phyloP scores from a whole-genome alignment of 1,140 invertebrate genomes.

The Mesaphorura yosii region DNA sequence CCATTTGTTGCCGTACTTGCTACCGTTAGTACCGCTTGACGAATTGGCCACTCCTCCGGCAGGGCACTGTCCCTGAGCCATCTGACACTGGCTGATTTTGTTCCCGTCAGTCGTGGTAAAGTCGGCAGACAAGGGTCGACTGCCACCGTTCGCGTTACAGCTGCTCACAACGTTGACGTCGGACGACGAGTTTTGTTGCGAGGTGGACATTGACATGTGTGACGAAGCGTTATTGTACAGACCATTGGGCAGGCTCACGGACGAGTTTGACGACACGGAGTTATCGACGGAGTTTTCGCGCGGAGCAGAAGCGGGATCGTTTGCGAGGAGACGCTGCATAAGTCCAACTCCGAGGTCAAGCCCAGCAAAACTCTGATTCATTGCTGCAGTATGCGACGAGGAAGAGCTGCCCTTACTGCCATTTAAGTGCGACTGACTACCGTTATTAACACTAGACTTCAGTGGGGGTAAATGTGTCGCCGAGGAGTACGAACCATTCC shows the following conservation, averaged over 20 bases:
- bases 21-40: slow-evolving; percentile 7
- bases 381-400: no score
- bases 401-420: no score
- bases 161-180: no score
- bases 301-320: no score
- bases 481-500: no score
- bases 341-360: slow-evolving; percentile 26
- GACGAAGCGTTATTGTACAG: slow-evolving; percentile 19
- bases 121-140: slow-evolving; percentile 26
- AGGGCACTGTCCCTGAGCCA: no score
- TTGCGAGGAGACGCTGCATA: slow-evolving; percentile 25
- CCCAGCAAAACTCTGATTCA: no score
- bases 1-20: slow-evolving; percentile 9
- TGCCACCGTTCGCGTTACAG: slow-evolving; percentile 16
- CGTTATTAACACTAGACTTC: slow-evolving; percentile 13
- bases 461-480: slow-evolving; percentile 26
- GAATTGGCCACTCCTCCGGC: neutral
- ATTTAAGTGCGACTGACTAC: no score
- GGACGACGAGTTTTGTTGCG: slow-evolving; percentile 7
- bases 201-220: slow-evolving; percentile 32
- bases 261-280: neutral
- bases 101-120: no score
- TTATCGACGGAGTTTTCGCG: no score
- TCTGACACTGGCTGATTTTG: no score
- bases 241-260: slow-evolving; percentile 7